Conservation (phyloP, 1,140 invertebrate genomes). For the Cephus cinctus region DNA sequence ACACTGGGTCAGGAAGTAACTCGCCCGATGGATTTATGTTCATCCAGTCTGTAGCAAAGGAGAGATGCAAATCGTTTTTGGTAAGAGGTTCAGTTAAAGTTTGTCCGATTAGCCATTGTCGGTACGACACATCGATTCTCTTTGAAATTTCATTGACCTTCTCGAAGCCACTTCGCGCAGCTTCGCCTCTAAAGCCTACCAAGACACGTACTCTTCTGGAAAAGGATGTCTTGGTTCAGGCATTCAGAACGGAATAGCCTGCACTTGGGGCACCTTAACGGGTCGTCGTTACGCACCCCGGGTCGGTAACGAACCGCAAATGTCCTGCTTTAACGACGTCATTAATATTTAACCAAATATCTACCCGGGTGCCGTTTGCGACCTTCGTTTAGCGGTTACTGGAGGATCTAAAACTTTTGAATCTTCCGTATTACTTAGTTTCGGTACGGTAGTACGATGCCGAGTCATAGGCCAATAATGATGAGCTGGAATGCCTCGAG, state of each 20-base stretch:
- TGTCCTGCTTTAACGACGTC: slow-evolving; percentile 56
- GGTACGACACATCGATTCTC: slow-evolving; percentile 1
- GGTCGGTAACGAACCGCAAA: slow-evolving; percentile 54
- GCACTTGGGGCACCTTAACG: slow-evolving; percentile 36
- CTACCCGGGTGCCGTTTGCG: slow-evolving; percentile 21
- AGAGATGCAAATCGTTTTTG: slow-evolving; percentile 32
- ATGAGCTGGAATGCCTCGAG: no score
- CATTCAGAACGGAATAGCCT: slow-evolving; percentile 24
- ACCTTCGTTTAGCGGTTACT: slow-evolving; percentile 19
- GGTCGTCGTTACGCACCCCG: slow-evolving; percentile 38
- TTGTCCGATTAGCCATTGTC: no score
- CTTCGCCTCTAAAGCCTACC: no score
- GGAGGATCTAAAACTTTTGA: slow-evolving; percentile 10
- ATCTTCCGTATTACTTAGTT: slow-evolving; percentile 23
- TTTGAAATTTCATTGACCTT: slow-evolving; percentile 3
- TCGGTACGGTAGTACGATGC: slow-evolving; percentile 8
- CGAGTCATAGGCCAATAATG: slow-evolving; percentile 4
- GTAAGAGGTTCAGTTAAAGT: no score
- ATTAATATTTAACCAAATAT: slow-evolving; percentile 58
- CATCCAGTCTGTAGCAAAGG: slow-evolving; percentile 17
- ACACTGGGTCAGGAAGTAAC: slow-evolving; percentile 16
- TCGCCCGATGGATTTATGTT: slow-evolving; percentile 35
- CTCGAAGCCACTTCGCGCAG: no score
- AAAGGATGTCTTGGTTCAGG: no score
- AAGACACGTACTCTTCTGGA: background rate